Percentiles rank a stretch among this genome's conserved stretches.
Conservation (phyloP, 2,888 invertebrate genomes). For the Zygogramma bicolorata region DNA sequence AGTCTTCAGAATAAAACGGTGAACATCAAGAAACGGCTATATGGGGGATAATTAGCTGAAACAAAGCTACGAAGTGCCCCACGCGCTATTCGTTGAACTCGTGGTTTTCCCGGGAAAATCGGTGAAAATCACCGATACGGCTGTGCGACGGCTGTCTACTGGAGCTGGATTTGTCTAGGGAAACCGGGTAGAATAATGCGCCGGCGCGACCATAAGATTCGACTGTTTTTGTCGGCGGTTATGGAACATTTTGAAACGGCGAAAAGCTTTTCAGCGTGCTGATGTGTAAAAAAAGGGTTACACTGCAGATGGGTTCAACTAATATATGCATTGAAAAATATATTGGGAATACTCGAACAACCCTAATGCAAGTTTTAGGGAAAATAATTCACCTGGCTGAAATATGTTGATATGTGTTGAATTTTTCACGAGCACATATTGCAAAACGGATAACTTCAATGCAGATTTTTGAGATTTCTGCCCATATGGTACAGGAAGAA, state of each 20-base stretch:
- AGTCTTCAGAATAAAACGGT: slow-evolving; percentile 9
- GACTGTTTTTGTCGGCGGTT: slow-evolving; percentile 55
- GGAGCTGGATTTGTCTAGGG: slow-evolving; percentile 59
- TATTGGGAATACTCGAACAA: no score
- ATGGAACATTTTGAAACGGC: slow-evolving; percentile 55
- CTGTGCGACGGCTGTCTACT: slow-evolving; percentile 56
- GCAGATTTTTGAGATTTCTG: no score
- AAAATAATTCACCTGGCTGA: no score
- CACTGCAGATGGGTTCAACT: not conserved
- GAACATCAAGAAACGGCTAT: not conserved
- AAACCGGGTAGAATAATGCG: slow-evolving; percentile 57
- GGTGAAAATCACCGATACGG: slow-evolving; percentile 48
- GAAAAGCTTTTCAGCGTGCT: slow-evolving; percentile 48
- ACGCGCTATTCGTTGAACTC: slow-evolving; percentile 23
- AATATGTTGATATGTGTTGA: no score
- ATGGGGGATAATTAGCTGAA: not conserved
- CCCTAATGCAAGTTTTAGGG: no score
- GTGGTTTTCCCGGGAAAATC: slow-evolving; percentile 41
- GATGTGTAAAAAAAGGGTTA: not conserved
- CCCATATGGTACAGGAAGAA: no score
- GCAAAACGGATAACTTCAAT: no score
- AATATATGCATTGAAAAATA: not conserved
- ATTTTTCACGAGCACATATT: no score
- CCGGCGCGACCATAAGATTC: slow-evolving; percentile 54
- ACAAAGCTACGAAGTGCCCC: not conserved